Evolutionary conservation across 2,888 invertebrate genomes (phyloP).

Genomic region (Vanessa cardui): DNA sequence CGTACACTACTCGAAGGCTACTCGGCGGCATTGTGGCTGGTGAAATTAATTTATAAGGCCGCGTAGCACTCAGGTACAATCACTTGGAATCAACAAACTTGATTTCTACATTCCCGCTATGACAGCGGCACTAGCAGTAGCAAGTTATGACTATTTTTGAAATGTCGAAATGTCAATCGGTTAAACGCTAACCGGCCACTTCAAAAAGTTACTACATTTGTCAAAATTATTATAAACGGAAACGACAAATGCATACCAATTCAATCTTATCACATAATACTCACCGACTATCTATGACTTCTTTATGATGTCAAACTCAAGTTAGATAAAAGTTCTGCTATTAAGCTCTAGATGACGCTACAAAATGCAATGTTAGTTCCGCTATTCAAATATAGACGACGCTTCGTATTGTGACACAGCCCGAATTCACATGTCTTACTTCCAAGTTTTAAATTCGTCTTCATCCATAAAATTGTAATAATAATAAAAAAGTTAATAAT

Average conservation of each 20-base stretch:
- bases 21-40: conserved; percentile 79
- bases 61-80: conserved; percentile 71
- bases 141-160: conserved; percentile 38
- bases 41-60: conserved; percentile 75
- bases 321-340: conserved; percentile 19
- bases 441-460: no score
- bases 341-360: conserved; percentile 24
- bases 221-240: neutral
- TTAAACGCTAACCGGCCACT: conserved; percentile 16
- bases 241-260: neutral
- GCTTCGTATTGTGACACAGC: neutral
- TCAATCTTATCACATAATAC: conserved; percentile 31
- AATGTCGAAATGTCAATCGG: conserved; percentile 39
- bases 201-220: conserved; percentile 6
- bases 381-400: conserved; percentile 27
- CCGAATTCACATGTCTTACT: no score
- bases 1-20: conserved; percentile 86
- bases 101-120: conserved; percentile 76
- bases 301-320: conserved; percentile 10
- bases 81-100: conserved; percentile 77
- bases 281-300: neutral
- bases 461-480: no score
- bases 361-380: neutral
- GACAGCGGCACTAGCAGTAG: conserved; percentile 41
- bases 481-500: no score